These are phyloP conservation scores for Drosophila biarmipes DNA, from an alignment of 1,140 invertebrate species.

Conservation along the genomic window DNA sequence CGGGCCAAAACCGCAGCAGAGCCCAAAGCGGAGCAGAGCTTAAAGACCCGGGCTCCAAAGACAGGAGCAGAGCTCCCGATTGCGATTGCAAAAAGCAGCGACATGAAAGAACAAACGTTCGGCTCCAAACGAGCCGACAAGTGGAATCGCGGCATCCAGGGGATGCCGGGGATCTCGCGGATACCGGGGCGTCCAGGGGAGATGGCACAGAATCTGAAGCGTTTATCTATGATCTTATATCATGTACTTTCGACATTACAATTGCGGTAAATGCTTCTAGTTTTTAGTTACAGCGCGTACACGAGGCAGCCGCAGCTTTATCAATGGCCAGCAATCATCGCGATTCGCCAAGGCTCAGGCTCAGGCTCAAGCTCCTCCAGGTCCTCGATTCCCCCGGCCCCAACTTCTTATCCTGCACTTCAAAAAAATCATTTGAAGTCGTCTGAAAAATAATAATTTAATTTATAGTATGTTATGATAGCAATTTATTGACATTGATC, in stretches of 20 bases:
- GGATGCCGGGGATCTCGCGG: background rate
- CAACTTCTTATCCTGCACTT: constrained; percentile 1
- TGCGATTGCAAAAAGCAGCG: constrained; percentile 46
- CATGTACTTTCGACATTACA: constrained; percentile 85
- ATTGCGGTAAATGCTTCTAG: constrained; percentile 85
- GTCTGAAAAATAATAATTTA: background rate
- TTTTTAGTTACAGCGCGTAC: constrained; percentile 84
- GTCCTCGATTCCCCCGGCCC: constrained; percentile 1
- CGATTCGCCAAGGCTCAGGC: constrained; percentile 54
- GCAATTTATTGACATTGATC: too few species aligned
- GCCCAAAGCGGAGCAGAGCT: constrained; percentile 59
- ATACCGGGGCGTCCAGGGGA: constrained; percentile 24
- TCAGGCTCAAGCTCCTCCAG: constrained; percentile 29
- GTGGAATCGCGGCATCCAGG: constrained; percentile 22
- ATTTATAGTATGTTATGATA: too few species aligned
- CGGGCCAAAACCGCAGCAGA: constrained; percentile 14
- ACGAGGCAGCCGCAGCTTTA: constrained; percentile 74
- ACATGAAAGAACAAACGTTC: constrained; percentile 75
- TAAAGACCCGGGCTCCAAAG: constrained; percentile 42
- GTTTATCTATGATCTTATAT: constrained; percentile 84
- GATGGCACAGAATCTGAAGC: constrained; percentile 80
- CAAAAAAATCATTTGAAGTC: background rate
- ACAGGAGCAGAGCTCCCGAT: constrained; percentile 63
- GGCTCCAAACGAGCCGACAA: constrained; percentile 74
- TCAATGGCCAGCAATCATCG: constrained; percentile 79